Evolutionary conservation across 1,140 invertebrate genomes (phyloP).

Genomic region (Schlechtendalia chinensis): DNA sequence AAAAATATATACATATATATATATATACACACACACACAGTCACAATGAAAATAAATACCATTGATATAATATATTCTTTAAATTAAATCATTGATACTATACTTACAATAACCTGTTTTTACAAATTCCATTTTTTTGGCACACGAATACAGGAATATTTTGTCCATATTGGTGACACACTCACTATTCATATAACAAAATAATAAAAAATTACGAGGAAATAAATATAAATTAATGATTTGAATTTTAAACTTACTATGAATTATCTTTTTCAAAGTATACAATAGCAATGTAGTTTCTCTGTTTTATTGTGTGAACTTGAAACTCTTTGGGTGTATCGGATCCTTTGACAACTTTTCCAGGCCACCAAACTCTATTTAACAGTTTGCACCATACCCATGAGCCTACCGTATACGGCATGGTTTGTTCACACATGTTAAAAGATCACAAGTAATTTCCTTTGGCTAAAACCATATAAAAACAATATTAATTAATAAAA

Average conservation of each 20-base stretch:
- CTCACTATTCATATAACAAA: background rate
- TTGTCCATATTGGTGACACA: background rate
- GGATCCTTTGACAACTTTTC: background rate
- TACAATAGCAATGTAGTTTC: background rate
- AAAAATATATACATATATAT: background rate
- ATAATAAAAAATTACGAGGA: background rate
- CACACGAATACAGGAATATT: background rate
- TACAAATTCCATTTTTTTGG: background rate
- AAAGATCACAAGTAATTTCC: too few species aligned
- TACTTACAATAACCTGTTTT: background rate
- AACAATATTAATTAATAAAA: background rate
- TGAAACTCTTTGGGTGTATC: background rate
- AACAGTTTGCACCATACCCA: background rate
- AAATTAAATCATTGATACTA: background rate
- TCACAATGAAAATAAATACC: too few species aligned
- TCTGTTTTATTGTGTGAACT: background rate
- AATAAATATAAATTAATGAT: background rate
- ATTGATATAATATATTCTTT: background rate
- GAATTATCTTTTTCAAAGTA: background rate
- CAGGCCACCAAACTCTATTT: constrained; percentile 8
- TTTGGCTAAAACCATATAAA: background rate
- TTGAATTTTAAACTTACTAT: background rate
- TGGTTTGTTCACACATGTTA: background rate
- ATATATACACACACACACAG: too few species aligned
- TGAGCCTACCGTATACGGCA: background rate